Base-by-base conservation (phyloP, 2,113 vertebrate genomes). In the Leptobrachium ailaonicum region DNA sequence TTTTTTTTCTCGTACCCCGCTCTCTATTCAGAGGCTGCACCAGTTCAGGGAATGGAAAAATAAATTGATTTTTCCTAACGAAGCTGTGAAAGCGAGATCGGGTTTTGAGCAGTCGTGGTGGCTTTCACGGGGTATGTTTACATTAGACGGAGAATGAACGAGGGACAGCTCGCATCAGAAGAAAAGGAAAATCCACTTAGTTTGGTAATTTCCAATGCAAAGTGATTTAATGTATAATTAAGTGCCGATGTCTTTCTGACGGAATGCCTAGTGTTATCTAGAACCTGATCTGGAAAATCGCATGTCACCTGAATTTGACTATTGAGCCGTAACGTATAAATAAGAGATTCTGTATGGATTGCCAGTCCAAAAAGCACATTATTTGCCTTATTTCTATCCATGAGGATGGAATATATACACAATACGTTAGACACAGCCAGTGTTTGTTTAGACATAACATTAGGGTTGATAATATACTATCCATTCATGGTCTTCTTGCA, bases 11-110 rank as follows among this genome's bases (percentile, higher is more conserved):
- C 63, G 84, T 32, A 32, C 20, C 20, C 20, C 20, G 20, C 20
- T 32, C 83, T 73, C 84, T 83, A 86, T 89, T 89, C 88, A 89
- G 78, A 81, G 74, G 69, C 79, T 64, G 82, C 83, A 62, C 82
- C 66, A 2, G 85, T 87, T 74, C 62, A 71, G 86, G 89, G 87
- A 87, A 86, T 86, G 90, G 91, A 93, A 93, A 92, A 92, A 87
- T 69, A 77, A 87, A 93, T 93, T 87, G 89, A 83, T 88, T 91
- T 91, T 91, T 89, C 87, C 73, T 87, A 83, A 83, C 76, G 85
- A 79, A 83, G 83, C 44, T 76, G 87, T 58, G 1, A 84, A 2
- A 81, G 86, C 76, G n/a, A 70, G 86, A 90, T 91, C 88, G 83
- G 77, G 88, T 90, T 90, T 84, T 60, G 75, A 87, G 74, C 63